Evolutionary conservation across 2,888 invertebrate species (phyloP).

Genomic region (Brachylomia viminalis): DNA sequence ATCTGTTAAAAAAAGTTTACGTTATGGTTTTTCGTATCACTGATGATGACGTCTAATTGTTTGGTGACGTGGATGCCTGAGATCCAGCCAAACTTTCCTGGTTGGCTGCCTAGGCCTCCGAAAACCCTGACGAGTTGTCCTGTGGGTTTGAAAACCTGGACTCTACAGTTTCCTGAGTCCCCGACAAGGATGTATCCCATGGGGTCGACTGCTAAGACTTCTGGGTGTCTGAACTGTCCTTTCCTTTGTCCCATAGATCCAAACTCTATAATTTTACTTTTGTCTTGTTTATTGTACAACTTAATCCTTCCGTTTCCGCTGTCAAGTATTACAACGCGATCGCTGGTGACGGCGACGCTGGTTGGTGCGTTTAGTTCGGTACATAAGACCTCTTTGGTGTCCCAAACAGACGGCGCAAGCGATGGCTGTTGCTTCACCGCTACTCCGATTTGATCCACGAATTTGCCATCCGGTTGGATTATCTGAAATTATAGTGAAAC

Average conservation of each 20-base stretch:
- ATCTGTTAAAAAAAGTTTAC: conserved; percentile 83
- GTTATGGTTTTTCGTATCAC: conserved; percentile 91
- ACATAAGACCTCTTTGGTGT: conserved; percentile 78
- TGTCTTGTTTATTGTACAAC: conserved; percentile 88
- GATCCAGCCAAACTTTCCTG: conserved; percentile 92
- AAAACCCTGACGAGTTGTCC: conserved; percentile 93
- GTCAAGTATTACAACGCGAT: conserved; percentile 91
- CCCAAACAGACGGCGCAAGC: conserved; percentile 80
- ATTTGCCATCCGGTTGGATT: conserved; percentile 90
- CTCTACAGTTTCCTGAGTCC: conserved; percentile 94
- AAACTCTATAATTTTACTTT: conserved; percentile 91
- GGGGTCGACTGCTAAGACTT: conserved; percentile 93
- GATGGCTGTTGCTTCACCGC: conserved; percentile 78
- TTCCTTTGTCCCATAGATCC: conserved; percentile 92
- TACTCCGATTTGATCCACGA: conserved; percentile 91
- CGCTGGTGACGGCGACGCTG: conserved; percentile 91
- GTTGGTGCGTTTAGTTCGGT: conserved; percentile 93
- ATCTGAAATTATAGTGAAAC: conserved; percentile 74
- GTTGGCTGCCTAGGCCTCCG: conserved; percentile 88
- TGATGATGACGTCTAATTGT: conserved; percentile 91
- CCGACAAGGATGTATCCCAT: conserved; percentile 94
- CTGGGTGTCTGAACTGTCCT: conserved; percentile 94
- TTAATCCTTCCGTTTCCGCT: conserved; percentile 93
- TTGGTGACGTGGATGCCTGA: conserved; percentile 92
- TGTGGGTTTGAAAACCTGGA: conserved; percentile 94